Evolutionary conservation across 2,113 vertebrate genomes (phyloP).

Genomic region (Aspidoscelis tigris): DNA sequence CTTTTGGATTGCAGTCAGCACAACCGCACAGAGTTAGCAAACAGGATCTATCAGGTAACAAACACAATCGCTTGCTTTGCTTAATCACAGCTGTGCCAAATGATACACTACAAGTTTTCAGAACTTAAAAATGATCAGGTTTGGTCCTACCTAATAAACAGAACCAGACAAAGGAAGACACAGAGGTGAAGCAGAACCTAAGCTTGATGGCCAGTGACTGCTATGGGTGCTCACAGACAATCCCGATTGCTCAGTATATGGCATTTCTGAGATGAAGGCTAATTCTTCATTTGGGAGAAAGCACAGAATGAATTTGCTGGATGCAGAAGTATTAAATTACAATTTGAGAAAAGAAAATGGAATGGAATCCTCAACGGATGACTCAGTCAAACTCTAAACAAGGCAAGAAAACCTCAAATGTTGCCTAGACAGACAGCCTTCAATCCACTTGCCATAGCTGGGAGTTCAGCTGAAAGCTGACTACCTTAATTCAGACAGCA

Average conservation of each 20-base stretch:
- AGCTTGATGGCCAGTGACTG: neutral
- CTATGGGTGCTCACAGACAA: neutral
- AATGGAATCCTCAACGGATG: neutral
- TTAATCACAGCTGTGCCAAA: conserved; percentile 15
- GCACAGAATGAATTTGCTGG: too few relatives aligned
- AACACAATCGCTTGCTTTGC: conserved; percentile 7
- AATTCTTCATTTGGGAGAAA: neutral
- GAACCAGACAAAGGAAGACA: neutral
- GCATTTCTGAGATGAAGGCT: neutral
- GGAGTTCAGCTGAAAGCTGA: neutral
- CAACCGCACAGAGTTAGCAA: neutral
- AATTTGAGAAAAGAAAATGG: neutral
- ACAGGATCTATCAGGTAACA: neutral
- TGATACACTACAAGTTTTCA: neutral
- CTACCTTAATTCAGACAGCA: neutral
- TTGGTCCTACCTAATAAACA: neutral
- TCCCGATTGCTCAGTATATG: neutral
- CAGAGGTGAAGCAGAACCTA: neutral
- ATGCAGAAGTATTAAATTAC: neutral
- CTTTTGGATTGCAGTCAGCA: neutral
- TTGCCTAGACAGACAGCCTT: too few relatives aligned
- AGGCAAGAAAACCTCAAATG: neutral
- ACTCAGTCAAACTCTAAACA: neutral
- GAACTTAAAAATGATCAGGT: neutral
- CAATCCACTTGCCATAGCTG: too few relatives aligned